A percentile compares a stretch with the other conserved stretches of the same genome.
Conservation (phyloP, 2,797 vertebrate genomes). For the Paguma larvata region DNA sequence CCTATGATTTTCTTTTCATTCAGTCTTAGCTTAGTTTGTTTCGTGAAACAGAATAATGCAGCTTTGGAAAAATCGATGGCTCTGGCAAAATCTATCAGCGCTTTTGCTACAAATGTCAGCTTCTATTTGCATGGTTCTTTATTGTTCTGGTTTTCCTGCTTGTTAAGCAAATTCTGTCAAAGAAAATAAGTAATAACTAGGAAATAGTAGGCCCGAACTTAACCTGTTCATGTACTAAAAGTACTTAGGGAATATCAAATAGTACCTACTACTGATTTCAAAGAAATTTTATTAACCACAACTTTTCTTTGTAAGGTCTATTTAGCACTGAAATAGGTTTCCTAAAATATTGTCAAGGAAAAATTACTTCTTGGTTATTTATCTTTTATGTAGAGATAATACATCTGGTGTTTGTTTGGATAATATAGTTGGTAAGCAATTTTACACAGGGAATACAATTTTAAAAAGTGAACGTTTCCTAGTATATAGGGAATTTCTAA, state of each 20-base stretch:
- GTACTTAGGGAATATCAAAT: not conserved
- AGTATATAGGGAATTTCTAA: not conserved
- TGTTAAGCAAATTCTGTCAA: conserved; percentile 7
- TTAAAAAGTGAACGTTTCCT: not conserved
- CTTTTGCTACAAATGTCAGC: not conserved
- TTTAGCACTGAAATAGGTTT: conserved; percentile 41
- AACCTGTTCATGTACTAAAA: not conserved
- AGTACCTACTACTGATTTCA: not conserved
- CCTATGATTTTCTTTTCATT: conserved; percentile 21
- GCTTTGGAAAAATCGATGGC: conserved; percentile 37
- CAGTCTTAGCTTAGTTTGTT: conserved; percentile 9
- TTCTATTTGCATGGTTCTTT: conserved; percentile 35
- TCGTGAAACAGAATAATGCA: not conserved
- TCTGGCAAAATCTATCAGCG: not conserved
- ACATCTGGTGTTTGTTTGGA: not conserved
- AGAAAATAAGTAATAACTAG: conserved; percentile 12
- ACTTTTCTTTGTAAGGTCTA: not conserved
- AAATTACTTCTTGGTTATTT: not conserved
- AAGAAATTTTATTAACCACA: not conserved
- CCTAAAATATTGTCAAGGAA: conserved; percentile 24
- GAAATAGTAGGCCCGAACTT: not conserved
- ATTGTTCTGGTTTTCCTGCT: not conserved
- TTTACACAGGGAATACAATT: not conserved
- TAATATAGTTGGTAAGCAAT: not conserved
- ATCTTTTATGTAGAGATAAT: not conserved